Conservation (phyloP, 2,797 vertebrate genomes). For the Rallus crepitans region DNA sequence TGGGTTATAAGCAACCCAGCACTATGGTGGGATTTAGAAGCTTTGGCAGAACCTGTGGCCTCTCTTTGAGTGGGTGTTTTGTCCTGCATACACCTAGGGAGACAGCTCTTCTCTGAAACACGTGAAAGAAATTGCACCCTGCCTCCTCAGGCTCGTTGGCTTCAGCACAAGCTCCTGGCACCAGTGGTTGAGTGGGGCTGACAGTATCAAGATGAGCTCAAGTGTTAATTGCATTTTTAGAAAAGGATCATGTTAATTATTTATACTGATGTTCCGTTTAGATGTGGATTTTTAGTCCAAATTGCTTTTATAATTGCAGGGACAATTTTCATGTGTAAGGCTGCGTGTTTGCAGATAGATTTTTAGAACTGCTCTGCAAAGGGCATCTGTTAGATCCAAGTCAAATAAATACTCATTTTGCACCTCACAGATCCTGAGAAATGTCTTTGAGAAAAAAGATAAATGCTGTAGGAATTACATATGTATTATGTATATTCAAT, state of each 20-base stretch:
- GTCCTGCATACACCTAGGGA: accelerated
- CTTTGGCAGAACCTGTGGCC: background rate
- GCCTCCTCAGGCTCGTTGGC: accelerated
- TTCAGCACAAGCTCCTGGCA: background rate
- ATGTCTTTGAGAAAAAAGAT: background rate
- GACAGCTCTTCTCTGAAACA: background rate
- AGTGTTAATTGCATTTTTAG: background rate
- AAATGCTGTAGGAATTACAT: background rate
- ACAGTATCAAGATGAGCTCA: background rate
- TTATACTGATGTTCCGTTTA: background rate
- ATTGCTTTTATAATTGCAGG: background rate
- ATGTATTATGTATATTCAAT: no score
- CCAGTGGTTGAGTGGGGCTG: background rate
- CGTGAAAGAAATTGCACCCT: background rate
- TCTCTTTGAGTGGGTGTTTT: background rate
- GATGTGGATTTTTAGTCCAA: background rate
- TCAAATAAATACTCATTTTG: no score
- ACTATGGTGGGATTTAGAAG: no score
- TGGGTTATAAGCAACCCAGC: no score
- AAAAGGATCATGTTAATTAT: background rate
- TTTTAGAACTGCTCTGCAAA: background rate
- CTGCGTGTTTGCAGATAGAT: background rate
- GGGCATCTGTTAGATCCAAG: background rate
- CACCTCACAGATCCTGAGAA: background rate
- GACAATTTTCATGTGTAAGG: accelerated